phyloP scores from a whole-genome alignment of 2,797 vertebrate genomes.

The Streptopelia turtur region DNA sequence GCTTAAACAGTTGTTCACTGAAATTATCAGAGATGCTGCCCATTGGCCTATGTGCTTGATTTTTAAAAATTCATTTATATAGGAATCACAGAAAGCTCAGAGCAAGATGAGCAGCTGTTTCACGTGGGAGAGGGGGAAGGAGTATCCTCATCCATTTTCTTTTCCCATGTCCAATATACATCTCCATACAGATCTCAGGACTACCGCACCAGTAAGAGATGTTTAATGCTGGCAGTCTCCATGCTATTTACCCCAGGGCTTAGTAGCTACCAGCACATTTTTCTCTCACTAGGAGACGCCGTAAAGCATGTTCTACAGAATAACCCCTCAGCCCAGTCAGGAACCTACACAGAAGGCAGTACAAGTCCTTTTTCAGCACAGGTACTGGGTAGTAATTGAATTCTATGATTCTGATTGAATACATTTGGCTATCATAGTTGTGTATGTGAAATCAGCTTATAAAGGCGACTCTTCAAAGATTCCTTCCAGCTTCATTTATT shows the following conservation, averaged over 20 bases:
- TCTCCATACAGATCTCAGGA: not conserved
- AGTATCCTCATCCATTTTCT: not conserved
- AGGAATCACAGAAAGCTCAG: not conserved
- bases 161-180: not conserved
- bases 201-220: not conserved
- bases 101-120: not conserved
- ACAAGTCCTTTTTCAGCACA: not conserved
- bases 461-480: not conserved
- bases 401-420: not conserved
- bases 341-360: not conserved
- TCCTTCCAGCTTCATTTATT: not conserved
- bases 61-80: not conserved
- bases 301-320: not conserved
- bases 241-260: not conserved
- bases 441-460: not conserved
- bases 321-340: not conserved
- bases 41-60: not conserved
- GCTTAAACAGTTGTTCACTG: not conserved
- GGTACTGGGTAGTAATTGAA: not conserved
- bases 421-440: not conserved
- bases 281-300: not conserved
- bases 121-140: not conserved
- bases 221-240: not conserved
- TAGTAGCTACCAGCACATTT: not conserved
- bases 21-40: not conserved